Evolutionary conservation across 2,113 vertebrate genomes (phyloP).

Genomic region (Gobius niger): DNA sequence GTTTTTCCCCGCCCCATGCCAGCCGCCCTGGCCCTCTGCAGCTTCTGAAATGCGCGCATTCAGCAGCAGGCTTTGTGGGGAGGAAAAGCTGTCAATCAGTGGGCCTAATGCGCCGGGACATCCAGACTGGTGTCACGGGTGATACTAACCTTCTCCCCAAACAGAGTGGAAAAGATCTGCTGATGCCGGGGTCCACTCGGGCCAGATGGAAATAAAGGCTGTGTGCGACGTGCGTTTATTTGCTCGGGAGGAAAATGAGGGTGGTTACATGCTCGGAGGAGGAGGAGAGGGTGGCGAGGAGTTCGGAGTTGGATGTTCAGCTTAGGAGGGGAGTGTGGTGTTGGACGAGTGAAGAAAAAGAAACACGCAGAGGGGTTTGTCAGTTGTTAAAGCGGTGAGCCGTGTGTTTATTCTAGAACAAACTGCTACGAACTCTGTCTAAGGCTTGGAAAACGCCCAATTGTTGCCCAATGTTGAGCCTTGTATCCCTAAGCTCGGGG

Average conservation of each 20-base stretch:
- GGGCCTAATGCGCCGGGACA: neutral
- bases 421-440: no score
- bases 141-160: neutral
- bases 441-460: no score
- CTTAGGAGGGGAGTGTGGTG: no score
- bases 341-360: no score
- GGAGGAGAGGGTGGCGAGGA: neutral
- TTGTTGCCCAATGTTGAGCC: no score
- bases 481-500: no score
- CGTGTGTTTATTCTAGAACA: no score
- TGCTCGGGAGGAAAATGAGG: neutral
- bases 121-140: neutral
- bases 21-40: neutral
- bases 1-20: slow-evolving; percentile 31
- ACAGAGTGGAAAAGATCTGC: neutral
- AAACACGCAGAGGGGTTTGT: no score
- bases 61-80: neutral
- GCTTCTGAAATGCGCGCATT: neutral
- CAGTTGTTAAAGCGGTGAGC: no score
- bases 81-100: neutral
- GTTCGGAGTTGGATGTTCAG: no score
- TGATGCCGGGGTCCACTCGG: neutral
- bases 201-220: neutral
- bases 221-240: neutral
- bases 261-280: neutral